These are phyloP conservation scores for Meteorus cinctellus DNA, from an alignment of 2,888 invertebrate species.

Conservation along the genomic window DNA sequence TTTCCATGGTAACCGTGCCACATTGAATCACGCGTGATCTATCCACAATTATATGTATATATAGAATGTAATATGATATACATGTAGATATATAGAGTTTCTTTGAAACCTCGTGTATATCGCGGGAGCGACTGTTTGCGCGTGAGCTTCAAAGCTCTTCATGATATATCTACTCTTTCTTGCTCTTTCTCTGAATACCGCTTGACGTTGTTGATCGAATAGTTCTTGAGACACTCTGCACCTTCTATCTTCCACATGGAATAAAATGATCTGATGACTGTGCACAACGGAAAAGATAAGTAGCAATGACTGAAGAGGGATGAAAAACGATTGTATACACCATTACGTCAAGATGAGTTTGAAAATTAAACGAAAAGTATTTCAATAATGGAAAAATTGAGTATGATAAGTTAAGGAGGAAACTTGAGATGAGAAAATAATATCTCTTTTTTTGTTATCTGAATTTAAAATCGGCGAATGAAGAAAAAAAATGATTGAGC, in stretches of 20 bases:
- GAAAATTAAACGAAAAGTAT: constrained; percentile 11
- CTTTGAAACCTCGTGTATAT: constrained; percentile 1
- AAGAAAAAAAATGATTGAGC: too few relatives aligned
- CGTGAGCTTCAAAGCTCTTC: not conserved
- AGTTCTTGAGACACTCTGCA: not conserved
- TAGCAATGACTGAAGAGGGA: constrained; percentile 1
- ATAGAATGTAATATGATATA: not conserved
- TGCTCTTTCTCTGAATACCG: not conserved
- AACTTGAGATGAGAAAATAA: too few relatives aligned
- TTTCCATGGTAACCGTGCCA: constrained; percentile 53
- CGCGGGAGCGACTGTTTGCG: not conserved
- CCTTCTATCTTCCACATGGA: not conserved
- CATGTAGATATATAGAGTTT: constrained; percentile 9
- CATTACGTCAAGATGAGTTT: not conserved
- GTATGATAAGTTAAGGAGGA: not conserved
- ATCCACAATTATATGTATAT: not conserved
- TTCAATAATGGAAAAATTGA: not conserved
- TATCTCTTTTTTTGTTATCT: too few relatives aligned
- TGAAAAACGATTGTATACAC: not conserved
- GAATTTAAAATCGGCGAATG: too few relatives aligned
- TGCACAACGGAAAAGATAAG: not conserved
- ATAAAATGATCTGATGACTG: not conserved
- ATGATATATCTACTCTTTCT: not conserved
- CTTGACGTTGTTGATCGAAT: not conserved
- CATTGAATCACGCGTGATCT: constrained; percentile 30